A percentile compares a stretch with the other conserved stretches of the same genome.
These are phyloP conservation scores for Liasis olivaceus DNA, from an alignment of 2,797 vertebrate species.

Conservation along the genomic window DNA sequence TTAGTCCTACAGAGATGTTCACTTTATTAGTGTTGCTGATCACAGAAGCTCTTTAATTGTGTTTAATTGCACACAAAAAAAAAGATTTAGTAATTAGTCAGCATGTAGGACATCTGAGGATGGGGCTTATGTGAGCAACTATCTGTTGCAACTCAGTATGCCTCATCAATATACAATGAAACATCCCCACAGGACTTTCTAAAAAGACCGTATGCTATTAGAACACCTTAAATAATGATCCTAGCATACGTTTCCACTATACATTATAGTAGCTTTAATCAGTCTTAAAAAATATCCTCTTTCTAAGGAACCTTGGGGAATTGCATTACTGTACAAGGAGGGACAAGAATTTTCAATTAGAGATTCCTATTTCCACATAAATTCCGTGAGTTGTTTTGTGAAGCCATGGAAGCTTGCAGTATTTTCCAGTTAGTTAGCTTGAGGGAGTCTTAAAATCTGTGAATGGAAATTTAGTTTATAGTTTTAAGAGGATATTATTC, in stretches of 20 bases:
- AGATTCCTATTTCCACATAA: not conserved
- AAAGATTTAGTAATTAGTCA: not conserved
- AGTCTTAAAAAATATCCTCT: not conserved
- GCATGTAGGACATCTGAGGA: not conserved
- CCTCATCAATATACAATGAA: conserved; percentile 1
- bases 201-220: not conserved
- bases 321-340: not conserved
- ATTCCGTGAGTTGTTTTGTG: conserved; percentile 9
- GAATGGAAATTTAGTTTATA: not conserved
- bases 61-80: not conserved
- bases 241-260: not conserved
- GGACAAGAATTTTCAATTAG: not conserved
- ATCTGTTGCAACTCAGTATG: not conserved
- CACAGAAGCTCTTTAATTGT: not conserved
- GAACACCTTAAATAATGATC: not conserved
- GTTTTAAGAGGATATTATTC: conserved; percentile 3
- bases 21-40: not conserved
- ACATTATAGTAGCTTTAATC: not conserved
- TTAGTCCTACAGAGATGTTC: not conserved
- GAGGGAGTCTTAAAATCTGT: conserved; percentile 1
- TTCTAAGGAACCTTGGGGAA: not conserved
- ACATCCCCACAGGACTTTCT: not conserved
- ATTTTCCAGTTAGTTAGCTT: not conserved
- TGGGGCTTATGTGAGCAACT: not conserved
- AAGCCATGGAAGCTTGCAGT: not conserved